A percentile compares a stretch with the other conserved stretches of the same genome.
Conservation (phyloP, 92 coral and sea anemone genomes). For the Hydrozoanthus gracilis region DNA sequence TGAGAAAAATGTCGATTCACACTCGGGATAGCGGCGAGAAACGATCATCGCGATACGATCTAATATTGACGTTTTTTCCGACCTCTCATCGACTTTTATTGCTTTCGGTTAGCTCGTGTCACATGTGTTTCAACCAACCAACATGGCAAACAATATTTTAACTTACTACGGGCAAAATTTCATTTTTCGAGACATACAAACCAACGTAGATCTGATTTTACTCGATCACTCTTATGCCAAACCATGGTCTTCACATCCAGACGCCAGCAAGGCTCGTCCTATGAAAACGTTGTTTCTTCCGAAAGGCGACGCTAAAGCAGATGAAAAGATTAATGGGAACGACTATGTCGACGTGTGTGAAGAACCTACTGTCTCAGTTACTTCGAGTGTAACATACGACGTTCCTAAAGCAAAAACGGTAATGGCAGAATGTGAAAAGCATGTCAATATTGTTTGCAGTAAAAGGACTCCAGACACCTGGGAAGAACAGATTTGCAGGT, state of each 20-base stretch:
- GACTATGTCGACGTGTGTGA: slow-evolving; percentile 81
- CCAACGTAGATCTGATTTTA: slow-evolving; percentile 85
- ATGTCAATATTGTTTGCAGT: slow-evolving; percentile 90
- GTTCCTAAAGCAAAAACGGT: slow-evolving; percentile 88
- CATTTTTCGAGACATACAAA: slow-evolving; percentile 76
- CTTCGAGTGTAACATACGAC: slow-evolving; percentile 82
- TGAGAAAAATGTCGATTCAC: too few species aligned
- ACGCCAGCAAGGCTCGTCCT: slow-evolving; percentile 91
- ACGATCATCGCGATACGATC: too few species aligned
- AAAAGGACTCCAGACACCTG: slow-evolving; percentile 98
- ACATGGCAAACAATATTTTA: slow-evolving; percentile 29
- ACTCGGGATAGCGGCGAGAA: too few species aligned
- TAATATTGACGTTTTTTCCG: too few species aligned
- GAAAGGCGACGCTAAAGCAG: slow-evolving; percentile 62
- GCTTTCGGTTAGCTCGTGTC: neutral
- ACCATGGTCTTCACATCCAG: slow-evolving; percentile 99
- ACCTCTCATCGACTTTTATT: too few species aligned
- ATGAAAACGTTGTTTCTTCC: slow-evolving; percentile 86
- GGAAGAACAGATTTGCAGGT: slow-evolving; percentile 99
- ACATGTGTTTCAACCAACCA: slow-evolving; percentile 12
- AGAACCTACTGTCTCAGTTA: slow-evolving; percentile 52
- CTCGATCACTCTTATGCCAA: slow-evolving; percentile 94
- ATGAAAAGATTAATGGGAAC: slow-evolving; percentile 49
- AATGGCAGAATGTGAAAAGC: slow-evolving; percentile 98
- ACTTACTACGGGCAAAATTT: slow-evolving; percentile 29